These are phyloP conservation scores for Oncorhynchus tshawytscha DNA, from an alignment of 2,113 vertebrate genomes.

Conservation along the genomic window DNA sequence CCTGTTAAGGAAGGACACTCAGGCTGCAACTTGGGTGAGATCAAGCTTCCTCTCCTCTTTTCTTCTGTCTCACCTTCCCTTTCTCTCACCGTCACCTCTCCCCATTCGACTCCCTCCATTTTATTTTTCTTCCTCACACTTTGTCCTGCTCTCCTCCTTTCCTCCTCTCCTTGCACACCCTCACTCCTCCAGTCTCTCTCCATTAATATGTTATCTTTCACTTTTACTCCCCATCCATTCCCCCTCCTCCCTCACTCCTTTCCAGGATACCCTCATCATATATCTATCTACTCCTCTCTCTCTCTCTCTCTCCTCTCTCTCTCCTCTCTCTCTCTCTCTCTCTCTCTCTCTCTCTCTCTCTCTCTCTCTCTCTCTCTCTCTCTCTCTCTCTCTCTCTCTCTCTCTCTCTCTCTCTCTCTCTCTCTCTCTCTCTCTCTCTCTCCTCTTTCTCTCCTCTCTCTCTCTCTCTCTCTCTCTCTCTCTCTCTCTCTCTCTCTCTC, in stretches of 20 bases:
- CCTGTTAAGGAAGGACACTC: constrained; percentile 77
- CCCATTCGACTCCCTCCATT: constrained; percentile 52
- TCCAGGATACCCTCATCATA: constrained; percentile 17
- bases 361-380: background rate
- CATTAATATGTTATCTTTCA: constrained; percentile 56
- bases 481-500: too few species aligned
- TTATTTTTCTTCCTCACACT: constrained; percentile 57
- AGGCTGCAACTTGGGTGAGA: constrained; percentile 70
- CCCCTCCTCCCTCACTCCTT: constrained; percentile 34
- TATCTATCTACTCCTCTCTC: constrained; percentile 23
- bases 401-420: too few species aligned
- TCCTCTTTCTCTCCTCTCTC: too few species aligned
- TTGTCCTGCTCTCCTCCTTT: constrained; percentile 51
- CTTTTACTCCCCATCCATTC: constrained; percentile 45
- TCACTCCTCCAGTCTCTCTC: constrained; percentile 28
- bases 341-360: too few species aligned
- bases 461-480: background rate
- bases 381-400: too few species aligned
- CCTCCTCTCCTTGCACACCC: background rate
- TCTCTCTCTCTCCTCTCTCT: background rate
- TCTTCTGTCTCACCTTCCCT: constrained; percentile 16
- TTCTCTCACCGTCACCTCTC: constrained; percentile 18
- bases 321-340: too few species aligned
- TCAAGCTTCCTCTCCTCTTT: constrained; percentile 57
- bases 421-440: background rate